A percentile compares a stretch with the other conserved stretches of the same genome.
phyloP scores from a whole-genome alignment of 1,140 invertebrate species.

The Lepidurus arcticus region DNA sequence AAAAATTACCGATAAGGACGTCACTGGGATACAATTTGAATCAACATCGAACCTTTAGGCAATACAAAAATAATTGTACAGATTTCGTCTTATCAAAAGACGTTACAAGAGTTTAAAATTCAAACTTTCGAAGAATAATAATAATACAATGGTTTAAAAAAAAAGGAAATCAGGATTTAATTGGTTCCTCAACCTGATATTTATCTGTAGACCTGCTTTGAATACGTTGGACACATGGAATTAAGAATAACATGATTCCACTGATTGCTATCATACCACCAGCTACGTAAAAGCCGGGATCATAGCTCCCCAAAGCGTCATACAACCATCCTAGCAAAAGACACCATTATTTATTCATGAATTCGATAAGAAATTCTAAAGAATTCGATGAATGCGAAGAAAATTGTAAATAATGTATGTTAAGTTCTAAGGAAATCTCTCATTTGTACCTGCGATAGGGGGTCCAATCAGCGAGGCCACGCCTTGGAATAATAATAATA shows the following conservation, averaged over 20 bases:
- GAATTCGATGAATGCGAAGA: too few species aligned
- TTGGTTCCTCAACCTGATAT: background rate
- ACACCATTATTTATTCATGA: background rate
- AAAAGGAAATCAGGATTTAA: background rate
- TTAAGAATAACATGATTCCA: conserved; percentile 79
- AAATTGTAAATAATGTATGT: background rate
- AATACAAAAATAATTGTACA: conserved; percentile 25
- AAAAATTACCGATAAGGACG: conserved; percentile 35
- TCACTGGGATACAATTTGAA: conserved; percentile 37
- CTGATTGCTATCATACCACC: conserved; percentile 76
- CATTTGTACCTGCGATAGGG: conserved; percentile 69
- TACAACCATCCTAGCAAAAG: conserved; percentile 67
- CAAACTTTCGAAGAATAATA: background rate
- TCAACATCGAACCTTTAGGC: conserved; percentile 43
- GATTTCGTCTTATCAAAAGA: conserved; percentile 11
- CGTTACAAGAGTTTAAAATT: background rate
- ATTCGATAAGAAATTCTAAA: too few species aligned
- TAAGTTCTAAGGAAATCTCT: conserved; percentile 18
- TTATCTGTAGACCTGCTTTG: conserved; percentile 35
- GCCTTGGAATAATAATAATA: conserved; percentile 84
- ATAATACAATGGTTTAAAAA: background rate
- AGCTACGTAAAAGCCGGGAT: conserved; percentile 74
- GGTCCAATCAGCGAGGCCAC: conserved; percentile 81
- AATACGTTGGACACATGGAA: conserved; percentile 63
- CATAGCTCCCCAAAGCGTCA: conserved; percentile 68